Evolutionary conservation across 2,113 vertebrate genomes (phyloP), one percentile per base, ranked within the genome.

Genomic region (Hippocampus mohnikei): DNA sequence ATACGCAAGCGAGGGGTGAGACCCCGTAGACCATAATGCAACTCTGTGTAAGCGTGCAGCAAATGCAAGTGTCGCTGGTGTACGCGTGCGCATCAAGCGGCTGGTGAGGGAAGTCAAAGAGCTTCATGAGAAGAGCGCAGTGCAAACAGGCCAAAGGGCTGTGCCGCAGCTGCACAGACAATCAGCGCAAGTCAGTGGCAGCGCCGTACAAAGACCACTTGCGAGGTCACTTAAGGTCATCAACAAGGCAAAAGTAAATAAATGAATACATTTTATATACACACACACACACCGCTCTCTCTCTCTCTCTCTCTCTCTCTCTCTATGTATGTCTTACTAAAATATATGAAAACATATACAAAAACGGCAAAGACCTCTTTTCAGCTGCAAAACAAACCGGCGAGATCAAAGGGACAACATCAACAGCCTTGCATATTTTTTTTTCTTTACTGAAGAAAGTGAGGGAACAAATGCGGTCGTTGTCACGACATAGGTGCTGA

Each of bases 21-120:
- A 52, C 50, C 8, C 20, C 2, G 74, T 53, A 79, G 68, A 71
- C 72, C 69, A 66, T 16, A 79, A 66, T 44, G 53, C 59, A 67
- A 29, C 55, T 59, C 63, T 58, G 44, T 78, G 21, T 48, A 61
- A 69, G 48, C 59, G 66, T 73, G 70, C 41, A 55, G 67, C 62
- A 11, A 42, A 53, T 66, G 13, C 42, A 48, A 12, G 53, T 50
- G 25, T 15, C 12, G 48, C 4, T 21, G 13, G 33, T 66, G 66
- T 62, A 37, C 61, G 44, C 61, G 61, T 60, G 50, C 41, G 50
- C 27, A 72, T 41, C 33, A 12, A 52, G 27, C 27, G 68, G 68
- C n/a, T 72, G 70, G 71, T 71, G 75, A 71, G 61, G 66, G 46
- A 62, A 64, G 75, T 73, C 48, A 70, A 53, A 60, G 25, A 68